Evolutionary conservation across 2,888 invertebrate species (phyloP).

Genomic region (Andrena trimmerana): DNA sequence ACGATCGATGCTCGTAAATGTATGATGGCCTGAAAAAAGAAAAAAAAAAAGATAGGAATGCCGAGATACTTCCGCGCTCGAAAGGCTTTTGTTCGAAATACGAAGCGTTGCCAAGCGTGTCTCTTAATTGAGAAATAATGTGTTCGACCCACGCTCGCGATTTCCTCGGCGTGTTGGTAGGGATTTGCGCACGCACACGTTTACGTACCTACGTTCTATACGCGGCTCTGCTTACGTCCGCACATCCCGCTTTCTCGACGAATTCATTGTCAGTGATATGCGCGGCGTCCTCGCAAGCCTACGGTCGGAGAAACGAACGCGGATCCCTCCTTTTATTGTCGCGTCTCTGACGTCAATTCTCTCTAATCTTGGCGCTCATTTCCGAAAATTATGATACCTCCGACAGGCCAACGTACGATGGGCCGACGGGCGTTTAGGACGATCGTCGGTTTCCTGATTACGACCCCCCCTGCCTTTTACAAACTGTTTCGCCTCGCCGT

Average conservation of each 20-base stretch:
- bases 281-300: constrained; percentile 28
- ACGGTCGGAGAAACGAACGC: constrained; percentile 40
- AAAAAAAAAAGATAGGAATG: too few relatives aligned
- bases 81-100: constrained; percentile 5
- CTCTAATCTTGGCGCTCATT: constrained; percentile 68
- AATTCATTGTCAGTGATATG: constrained; percentile 56
- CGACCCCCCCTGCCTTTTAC: constrained; percentile 45
- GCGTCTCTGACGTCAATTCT: constrained; percentile 75
- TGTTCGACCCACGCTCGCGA: constrained; percentile 18
- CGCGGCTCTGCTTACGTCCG: constrained; percentile 33
- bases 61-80: neutral
- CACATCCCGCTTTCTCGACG: constrained; percentile 45
- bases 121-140: constrained; percentile 39
- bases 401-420: constrained; percentile 35
- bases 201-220: neutral
- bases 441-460: constrained; percentile 70
- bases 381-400: constrained; percentile 67
- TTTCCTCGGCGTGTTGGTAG: neutral
- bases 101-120: constrained; percentile 8
- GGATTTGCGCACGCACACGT: constrained; percentile 5
- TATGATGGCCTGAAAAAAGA: too few relatives aligned
- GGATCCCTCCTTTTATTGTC: constrained; percentile 69
- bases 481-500: constrained; percentile 47
- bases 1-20: constrained; percentile 6
- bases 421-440: constrained; percentile 42